Base-by-base conservation (phyloP, 2,888 invertebrate species). In the Hyles lineata region DNA sequence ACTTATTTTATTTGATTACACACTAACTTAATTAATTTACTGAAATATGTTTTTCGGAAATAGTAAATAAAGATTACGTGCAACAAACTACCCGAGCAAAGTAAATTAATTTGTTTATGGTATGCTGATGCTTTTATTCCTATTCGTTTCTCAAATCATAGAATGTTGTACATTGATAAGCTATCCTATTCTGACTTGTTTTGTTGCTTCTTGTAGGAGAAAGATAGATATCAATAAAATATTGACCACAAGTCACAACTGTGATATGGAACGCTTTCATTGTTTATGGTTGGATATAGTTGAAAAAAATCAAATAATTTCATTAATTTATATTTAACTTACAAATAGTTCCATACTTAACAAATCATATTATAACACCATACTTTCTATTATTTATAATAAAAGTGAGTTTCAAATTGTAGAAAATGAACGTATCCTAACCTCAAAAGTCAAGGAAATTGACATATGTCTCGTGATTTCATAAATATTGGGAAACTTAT, bases 11-110 rank as follows among this genome's bases (percentile, higher is more conserved):
- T 77, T 77, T 78, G 82, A 73, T 82, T 80, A 21, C 60, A 69
- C 60, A 60, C 62, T 25, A 81, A 80, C 72, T 77, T 79, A 79
- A 74, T 80, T 79, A 82, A 85, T 79, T 82, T 80, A 82, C 75
- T 78, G 76, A 82, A 87, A 83, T 85, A 86, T 85, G 85, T 88
- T 83, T 82, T 82, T 85, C 79, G 78, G 81, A 83, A 88, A 89
- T 91, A 86, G 90, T 90, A 91, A 94, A 92, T 91, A 92, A 89
- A 91, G 89, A 92, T 92, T 93, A 93, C 92, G 92, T 93, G 90
- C 92, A 90, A 89, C 74, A 71, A 74, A 75, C 52, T 70, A 67
- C 35, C 55, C 67, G 67, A 67, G 67, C 82, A 76, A 72, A 72
- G 72, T 72, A 72, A 67, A 67, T 70, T 70, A 63, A 69, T 72